These are phyloP conservation scores for Apamea sordens DNA, from an alignment of 2,888 invertebrate species.

Conservation along the genomic window DNA sequence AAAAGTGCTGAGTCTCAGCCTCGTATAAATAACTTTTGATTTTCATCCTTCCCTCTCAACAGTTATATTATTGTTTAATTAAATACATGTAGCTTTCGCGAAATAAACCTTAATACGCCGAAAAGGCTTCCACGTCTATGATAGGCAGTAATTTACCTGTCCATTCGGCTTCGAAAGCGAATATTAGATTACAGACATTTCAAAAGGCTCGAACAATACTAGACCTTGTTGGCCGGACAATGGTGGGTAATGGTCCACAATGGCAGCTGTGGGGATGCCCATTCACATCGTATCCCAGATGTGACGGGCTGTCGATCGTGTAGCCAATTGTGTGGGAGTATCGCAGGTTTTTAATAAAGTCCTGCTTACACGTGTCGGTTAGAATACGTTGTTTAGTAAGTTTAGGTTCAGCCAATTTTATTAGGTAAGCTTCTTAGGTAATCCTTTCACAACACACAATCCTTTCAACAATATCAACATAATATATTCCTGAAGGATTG, in stretches of 20 bases:
- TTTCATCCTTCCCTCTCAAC: not conserved
- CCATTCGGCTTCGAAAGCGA: constrained; percentile 33
- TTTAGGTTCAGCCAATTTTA: not conserved
- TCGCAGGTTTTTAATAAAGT: not conserved
- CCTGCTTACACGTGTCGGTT: not conserved
- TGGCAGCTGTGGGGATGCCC: constrained; percentile 40
- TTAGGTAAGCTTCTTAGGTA: not conserved
- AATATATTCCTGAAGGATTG: not conserved
- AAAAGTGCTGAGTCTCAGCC: not conserved
- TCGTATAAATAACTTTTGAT: not conserved
- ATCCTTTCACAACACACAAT: too few species aligned
- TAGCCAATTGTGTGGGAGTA: constrained; percentile 4
- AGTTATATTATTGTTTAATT: not conserved
- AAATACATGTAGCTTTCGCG: not conserved
- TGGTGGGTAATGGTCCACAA: constrained; percentile 50
- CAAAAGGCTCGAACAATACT: constrained; percentile 65
- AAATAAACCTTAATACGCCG: not conserved
- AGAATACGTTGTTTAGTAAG: not conserved
- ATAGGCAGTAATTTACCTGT: constrained; percentile 39
- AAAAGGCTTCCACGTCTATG: constrained; percentile 1
- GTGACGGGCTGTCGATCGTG: constrained; percentile 11
- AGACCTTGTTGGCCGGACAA: constrained; percentile 53
- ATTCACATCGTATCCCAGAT: constrained; percentile 38
- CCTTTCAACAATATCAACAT: not conserved
- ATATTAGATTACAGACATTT: constrained; percentile 57